Conservation (phyloP, 2,797 vertebrate species). For the Phrynocephalus guinanensis region DNA sequence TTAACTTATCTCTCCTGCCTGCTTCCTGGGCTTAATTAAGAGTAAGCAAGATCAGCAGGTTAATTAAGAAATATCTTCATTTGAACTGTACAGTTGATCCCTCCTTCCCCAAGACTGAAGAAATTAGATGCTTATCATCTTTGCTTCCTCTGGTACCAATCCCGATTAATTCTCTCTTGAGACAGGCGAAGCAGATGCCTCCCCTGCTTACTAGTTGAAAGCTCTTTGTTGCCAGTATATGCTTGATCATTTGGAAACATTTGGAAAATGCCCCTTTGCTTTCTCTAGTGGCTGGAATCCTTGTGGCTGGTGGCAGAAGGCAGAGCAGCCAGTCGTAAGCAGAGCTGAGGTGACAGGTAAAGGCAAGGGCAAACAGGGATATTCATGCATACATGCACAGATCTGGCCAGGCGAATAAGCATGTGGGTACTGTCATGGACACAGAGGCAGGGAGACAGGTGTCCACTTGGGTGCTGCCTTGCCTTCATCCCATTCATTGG, state of each 20-base stretch:
- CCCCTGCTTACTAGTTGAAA: neutral
- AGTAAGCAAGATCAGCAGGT: slow-evolving; percentile 38
- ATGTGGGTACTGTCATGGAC: too few relatives aligned
- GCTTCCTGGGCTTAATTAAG: slow-evolving; percentile 28
- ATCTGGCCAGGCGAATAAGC: too few relatives aligned
- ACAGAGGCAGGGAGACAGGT: too few relatives aligned
- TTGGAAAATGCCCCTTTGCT: neutral
- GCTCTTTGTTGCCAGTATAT: neutral
- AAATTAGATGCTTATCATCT: slow-evolving; percentile 22
- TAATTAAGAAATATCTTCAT: slow-evolving; percentile 42
- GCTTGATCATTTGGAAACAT: neutral
- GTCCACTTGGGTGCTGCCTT: too few relatives aligned
- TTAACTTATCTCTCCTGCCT: slow-evolving; percentile 30
- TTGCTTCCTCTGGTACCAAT: neutral
- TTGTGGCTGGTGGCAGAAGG: too few relatives aligned
- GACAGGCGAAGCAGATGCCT: neutral
- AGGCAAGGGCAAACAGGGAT: too few relatives aligned
- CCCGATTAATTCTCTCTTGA: neutral
- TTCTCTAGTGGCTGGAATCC: too few relatives aligned
- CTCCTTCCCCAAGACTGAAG: slow-evolving; percentile 1
- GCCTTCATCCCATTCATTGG: too few relatives aligned
- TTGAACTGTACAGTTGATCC: slow-evolving; percentile 29
- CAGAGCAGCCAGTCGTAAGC: too few relatives aligned
- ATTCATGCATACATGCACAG: too few relatives aligned
- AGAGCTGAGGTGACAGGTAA: too few relatives aligned